Evolutionary conservation across 2,113 vertebrate genomes (phyloP), one percentile per base, ranked within the genome.

Genomic region (Australoheros scitulus): DNA sequence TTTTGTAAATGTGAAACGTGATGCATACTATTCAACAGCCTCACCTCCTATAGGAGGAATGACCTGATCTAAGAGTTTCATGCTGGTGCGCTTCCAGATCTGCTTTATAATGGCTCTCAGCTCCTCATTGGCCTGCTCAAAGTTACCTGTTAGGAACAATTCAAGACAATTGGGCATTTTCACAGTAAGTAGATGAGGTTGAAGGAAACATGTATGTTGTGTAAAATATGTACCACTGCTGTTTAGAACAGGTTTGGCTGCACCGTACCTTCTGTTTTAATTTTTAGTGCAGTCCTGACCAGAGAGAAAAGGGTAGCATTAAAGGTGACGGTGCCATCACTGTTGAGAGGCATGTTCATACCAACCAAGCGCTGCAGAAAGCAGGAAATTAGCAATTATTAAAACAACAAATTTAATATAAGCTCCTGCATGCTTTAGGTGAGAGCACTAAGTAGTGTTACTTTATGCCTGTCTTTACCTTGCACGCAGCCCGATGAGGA

Each of bases 291-390:
- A 0, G 98, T 99, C 92, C 98, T 96, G 68, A 99, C 98, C 90
- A 99, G 96, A 0, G 98, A 96, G 1, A 99, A 99, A 89, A 99
- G 96, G 0, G 98, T 99, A 63, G 98, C 98, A 0, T 99, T 99
- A 94, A 99, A 99, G 79, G 98, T 99, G 93, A 99, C 98, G 0
- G 97, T 99, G 79, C 98, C 98, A 0, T 99, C 98, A 0, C 97
- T 98, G 95, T 99, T 99, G 60, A 99, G 94, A 11, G 98, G 98
- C 98, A 99, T 99, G 95, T 99, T 99, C 98, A 99, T 99, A 76
- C 97, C 97, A 82, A 99, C 97, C 63, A 99, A 92, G 1, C 98
- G 96, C 98, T 99, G 94, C 29, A 34, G 70, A 87, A 76, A 91
- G 18, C 58, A 85, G 24, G n/a, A 87, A 15, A 14, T 11, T 5